Percentiles rank a stretch among this genome's conserved stretches.
Evolutionary conservation across 1,140 invertebrate genomes (phyloP).

Genomic region (Wiebesia pumilae): DNA sequence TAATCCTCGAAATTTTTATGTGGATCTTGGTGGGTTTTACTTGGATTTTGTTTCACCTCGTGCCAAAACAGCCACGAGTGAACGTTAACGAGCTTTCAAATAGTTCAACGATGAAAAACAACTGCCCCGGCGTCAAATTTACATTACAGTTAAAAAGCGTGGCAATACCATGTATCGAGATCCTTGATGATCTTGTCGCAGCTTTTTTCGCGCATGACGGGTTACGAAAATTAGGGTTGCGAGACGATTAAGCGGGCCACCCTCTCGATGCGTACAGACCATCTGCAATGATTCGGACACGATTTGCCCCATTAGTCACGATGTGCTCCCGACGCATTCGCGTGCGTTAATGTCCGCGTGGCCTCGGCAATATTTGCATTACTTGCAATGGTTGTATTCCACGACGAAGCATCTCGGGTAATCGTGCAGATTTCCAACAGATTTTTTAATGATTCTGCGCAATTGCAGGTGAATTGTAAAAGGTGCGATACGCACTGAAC

Average conservation of each 20-base stretch:
- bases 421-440: not conserved
- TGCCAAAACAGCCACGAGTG: no score
- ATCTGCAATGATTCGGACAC: not conserved
- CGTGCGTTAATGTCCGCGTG: constrained; percentile 26
- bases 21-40: no score
- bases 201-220: not conserved
- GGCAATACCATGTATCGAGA: not conserved
- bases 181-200: not conserved
- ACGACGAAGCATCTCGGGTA: no score
- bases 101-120: no score
- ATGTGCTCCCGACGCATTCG: constrained; percentile 51
- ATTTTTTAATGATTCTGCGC: not conserved
- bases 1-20: no score
- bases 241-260: not conserved
- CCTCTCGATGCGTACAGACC: no score
- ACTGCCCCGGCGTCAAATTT: not conserved
- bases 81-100: no score
- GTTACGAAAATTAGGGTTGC: constrained; percentile 25
- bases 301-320: not conserved
- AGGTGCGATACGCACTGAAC: not conserved
- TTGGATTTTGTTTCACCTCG: no score
- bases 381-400: no score
- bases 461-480: not conserved
- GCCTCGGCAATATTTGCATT: no score
- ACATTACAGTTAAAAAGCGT: not conserved